phyloP scores from a whole-genome alignment of 1,140 invertebrate genomes.

The Aricia agestis region DNA sequence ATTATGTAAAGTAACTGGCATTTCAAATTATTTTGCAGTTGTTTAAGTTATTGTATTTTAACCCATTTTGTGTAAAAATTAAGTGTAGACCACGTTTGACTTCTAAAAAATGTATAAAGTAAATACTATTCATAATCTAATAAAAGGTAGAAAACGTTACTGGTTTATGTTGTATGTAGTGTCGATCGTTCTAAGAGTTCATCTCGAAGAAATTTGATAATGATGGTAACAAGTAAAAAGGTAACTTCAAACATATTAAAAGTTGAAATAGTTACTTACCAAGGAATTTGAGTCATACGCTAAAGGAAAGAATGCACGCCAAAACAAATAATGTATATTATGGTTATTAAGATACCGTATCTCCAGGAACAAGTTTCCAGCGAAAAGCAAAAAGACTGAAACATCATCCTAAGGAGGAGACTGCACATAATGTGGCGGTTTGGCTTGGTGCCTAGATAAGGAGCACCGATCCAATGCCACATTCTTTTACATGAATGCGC shows the following conservation, averaged over 20 bases:
- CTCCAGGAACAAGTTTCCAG: background rate
- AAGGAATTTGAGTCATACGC: background rate
- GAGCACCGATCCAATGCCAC: conserved; percentile 46
- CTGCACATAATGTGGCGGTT: conserved; percentile 48
- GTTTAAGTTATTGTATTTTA: no score
- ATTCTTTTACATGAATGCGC: conserved; percentile 58
- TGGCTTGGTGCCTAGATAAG: conserved; percentile 58
- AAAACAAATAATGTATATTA: conserved; percentile 14
- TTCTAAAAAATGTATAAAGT: no score
- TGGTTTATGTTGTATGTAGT: no score
- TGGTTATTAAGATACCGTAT: conserved; percentile 5
- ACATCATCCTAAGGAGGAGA: conserved; percentile 44
- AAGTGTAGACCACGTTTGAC: no score
- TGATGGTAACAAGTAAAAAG: background rate
- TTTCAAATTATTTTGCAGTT: no score
- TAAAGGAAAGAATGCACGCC: conserved; percentile 3
- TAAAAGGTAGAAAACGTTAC: no score
- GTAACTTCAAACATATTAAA: background rate
- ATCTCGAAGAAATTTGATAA: background rate
- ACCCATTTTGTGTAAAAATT: no score
- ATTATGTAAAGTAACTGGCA: background rate
- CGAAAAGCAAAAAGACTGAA: conserved; percentile 32
- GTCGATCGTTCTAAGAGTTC: no score
- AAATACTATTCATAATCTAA: no score
- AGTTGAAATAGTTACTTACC: background rate